These are phyloP conservation scores for Vulpes lagopus DNA, from an alignment of 2,113 vertebrate genomes.

Conservation along the genomic window DNA sequence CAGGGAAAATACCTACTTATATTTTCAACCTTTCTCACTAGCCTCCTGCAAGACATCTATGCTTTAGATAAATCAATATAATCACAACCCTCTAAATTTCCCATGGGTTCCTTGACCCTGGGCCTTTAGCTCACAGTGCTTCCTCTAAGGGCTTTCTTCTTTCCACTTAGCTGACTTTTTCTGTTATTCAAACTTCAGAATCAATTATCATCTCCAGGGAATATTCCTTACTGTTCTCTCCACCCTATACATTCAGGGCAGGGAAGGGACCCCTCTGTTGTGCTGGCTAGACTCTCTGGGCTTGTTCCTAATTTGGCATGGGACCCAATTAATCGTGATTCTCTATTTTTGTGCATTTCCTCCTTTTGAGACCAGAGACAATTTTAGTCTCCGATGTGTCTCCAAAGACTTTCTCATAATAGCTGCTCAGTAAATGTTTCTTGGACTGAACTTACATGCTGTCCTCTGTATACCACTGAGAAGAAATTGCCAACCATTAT, in stretches of 20 bases:
- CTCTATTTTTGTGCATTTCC: neutral
- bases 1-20: neutral
- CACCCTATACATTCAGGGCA: neutral
- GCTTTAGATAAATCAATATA: neutral
- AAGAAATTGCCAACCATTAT: neutral
- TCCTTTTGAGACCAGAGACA: neutral
- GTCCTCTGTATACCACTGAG: neutral
- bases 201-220: neutral
- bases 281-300: neutral
- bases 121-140: neutral
- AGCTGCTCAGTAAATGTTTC: slow-evolving; percentile 33
- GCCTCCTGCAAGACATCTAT: neutral
- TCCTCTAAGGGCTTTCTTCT: neutral
- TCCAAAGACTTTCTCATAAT: slow-evolving; percentile 11
- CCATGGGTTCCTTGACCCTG: neutral
- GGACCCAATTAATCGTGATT: neutral
- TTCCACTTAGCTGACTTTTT: neutral
- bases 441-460: neutral
- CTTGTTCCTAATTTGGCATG: neutral
- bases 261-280: neutral
- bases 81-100: neutral
- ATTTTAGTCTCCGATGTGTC: neutral
- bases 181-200: neutral
- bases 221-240: neutral
- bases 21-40: neutral